Conservation (phyloP, 2,797 vertebrate genomes). For the Tenualosa thibaudeaui region DNA sequence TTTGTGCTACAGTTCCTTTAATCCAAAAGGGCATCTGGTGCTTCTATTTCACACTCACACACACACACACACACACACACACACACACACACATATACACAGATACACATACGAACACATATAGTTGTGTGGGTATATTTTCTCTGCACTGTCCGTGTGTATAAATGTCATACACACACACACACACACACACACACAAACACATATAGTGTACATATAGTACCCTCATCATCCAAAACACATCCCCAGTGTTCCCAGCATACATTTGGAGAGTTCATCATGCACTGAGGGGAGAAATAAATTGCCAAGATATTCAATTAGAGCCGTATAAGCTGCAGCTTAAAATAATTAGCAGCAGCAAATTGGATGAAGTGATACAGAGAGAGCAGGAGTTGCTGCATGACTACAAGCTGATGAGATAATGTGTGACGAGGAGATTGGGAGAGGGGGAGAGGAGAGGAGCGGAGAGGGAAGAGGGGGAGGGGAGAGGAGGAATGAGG, state of each 20-base stretch:
- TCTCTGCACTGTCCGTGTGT: too few species aligned
- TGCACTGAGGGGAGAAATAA: neutral
- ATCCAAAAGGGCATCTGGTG: conserved; percentile 6
- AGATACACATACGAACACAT: neutral
- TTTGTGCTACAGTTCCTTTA: neutral
- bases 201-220: too few species aligned
- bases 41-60: neutral
- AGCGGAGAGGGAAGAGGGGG: neutral
- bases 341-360: conserved; percentile 4
- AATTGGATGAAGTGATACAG: conserved; percentile 10
- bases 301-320: conserved; percentile 19
- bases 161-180: too few species aligned
- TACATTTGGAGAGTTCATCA: neutral
- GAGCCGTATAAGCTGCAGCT: neutral
- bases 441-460: neutral
- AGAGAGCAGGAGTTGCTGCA: neutral
- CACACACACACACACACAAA: too few species aligned
- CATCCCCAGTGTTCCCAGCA: neutral
- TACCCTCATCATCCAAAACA: too few species aligned
- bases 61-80: too few species aligned
- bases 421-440: neutral
- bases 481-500: neutral
- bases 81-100: too few species aligned
- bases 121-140: too few species aligned
- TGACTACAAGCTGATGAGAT: neutral